phyloP scores from a whole-genome alignment of 2,797 vertebrate species.

The Nannoperca australis region DNA sequence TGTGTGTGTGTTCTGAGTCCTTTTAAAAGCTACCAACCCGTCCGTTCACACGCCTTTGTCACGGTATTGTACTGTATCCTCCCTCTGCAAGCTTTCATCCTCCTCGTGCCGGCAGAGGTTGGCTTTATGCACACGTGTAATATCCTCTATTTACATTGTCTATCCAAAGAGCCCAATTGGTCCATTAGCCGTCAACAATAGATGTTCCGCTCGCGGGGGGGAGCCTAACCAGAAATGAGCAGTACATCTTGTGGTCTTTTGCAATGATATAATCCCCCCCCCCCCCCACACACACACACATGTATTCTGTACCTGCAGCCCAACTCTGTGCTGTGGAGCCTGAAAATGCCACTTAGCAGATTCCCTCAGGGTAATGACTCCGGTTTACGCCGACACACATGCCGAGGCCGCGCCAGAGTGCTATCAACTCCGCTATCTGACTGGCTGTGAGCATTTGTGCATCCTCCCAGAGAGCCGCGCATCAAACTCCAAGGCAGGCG shows the following conservation, averaged over 20 bases:
- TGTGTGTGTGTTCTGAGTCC: conserved; percentile 78
- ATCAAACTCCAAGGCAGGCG: conserved; percentile 20
- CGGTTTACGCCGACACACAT: conserved; percentile 64
- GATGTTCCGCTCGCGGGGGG: conserved; percentile 55
- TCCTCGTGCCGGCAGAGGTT: conserved; percentile 67
- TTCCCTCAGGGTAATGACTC: conserved; percentile 73
- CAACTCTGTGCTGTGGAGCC: conserved; percentile 64
- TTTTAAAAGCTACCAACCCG: conserved; percentile 72
- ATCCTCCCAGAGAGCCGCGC: conserved; percentile 37
- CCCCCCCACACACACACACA: too few species aligned
- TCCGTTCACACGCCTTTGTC: conserved; percentile 68
- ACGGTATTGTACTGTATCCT: conserved; percentile 72
- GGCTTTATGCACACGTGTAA: conserved; percentile 76
- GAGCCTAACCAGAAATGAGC: conserved; percentile 58
- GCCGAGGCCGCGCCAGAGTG: conserved; percentile 60
- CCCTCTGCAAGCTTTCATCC: conserved; percentile 72
- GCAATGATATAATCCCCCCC: conserved; percentile 62
- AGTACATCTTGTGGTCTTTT: conserved; percentile 54
- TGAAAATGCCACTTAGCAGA: conserved; percentile 75
- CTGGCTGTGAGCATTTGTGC: conserved; percentile 76
- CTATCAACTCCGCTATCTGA: conserved; percentile 58
- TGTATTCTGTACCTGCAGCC: conserved; percentile 62
- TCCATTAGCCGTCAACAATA: conserved; percentile 60
- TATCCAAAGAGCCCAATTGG: conserved; percentile 74
- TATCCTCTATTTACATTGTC: conserved; percentile 67